A percentile compares a stretch with the other conserved stretches of the same genome.
Evolutionary conservation across 2,113 vertebrate species (phyloP).

Genomic region (Haemorhous mexicanus): DNA sequence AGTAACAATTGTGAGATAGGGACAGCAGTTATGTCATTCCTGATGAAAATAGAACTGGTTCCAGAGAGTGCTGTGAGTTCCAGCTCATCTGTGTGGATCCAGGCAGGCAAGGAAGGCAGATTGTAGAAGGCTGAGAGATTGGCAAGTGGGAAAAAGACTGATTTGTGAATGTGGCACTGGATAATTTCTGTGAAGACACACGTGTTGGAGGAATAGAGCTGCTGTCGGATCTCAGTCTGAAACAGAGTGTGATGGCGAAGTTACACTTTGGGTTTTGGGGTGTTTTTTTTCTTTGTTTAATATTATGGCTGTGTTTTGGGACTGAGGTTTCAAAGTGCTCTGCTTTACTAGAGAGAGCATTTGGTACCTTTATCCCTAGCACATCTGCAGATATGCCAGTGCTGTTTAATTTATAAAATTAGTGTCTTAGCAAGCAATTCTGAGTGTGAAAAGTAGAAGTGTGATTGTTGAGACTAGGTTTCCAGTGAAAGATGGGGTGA

Average conservation of each 20-base stretch:
- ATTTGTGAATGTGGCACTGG: neutral
- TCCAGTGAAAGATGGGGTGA: neutral
- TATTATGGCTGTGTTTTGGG: neutral
- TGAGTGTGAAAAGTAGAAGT: neutral
- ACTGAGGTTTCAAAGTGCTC: neutral
- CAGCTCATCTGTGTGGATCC: neutral
- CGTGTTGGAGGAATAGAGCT: neutral
- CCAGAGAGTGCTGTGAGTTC: accelerated
- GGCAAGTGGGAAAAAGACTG: neutral
- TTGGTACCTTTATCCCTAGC: neutral
- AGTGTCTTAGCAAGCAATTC: neutral
- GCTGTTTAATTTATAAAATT: neutral
- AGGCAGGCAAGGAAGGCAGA: neutral
- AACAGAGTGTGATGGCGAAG: neutral
- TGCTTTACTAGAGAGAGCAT: neutral
- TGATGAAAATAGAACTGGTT: neutral
- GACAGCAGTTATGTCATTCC: neutral
- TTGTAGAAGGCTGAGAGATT: neutral
- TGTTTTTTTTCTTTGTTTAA: neutral
- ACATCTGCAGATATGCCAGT: neutral
- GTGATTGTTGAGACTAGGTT: neutral
- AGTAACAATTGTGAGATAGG: neutral
- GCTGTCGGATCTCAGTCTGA: neutral
- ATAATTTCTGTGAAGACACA: neutral
- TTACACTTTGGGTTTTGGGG: neutral